Evolutionary conservation across 2,797 vertebrate genomes (phyloP).

Genomic region (Lepilemur septentrionalis): DNA sequence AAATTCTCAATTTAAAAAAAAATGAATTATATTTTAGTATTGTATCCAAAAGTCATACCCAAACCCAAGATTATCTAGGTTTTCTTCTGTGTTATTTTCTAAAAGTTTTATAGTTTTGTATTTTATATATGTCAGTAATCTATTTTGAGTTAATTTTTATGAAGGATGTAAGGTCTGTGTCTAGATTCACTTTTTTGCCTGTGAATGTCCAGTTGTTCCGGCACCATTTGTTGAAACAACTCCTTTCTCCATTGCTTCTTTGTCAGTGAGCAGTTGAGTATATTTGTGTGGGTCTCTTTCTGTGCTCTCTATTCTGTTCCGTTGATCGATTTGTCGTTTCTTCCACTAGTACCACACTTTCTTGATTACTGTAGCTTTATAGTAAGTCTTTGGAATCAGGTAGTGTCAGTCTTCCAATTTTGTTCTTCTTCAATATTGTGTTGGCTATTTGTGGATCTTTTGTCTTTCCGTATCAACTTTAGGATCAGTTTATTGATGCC

Average conservation of each 20-base stretch:
- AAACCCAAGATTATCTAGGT: not conserved
- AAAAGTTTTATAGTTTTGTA: not conserved
- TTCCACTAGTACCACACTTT: not conserved
- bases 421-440: not conserved
- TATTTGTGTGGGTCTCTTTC: not conserved
- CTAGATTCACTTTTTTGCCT: not conserved
- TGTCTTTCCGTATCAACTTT: not conserved
- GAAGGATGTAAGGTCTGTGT: not conserved
- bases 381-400: not conserved
- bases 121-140: not conserved
- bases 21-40: not conserved
- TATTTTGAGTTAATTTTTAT: not conserved
- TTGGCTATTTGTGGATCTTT: not conserved
- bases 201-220: not conserved
- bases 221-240: not conserved
- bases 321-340: not conserved
- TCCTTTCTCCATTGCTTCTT: not conserved
- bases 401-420: not conserved
- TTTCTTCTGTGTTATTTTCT: not conserved
- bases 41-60: not conserved
- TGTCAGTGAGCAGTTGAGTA: not conserved
- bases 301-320: not conserved
- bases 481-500: not conserved
- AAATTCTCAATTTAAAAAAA: not conserved
- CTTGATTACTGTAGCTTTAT: not conserved